Base-by-base conservation (phyloP, 2,888 invertebrate genomes). In the Volucella zonaria region DNA sequence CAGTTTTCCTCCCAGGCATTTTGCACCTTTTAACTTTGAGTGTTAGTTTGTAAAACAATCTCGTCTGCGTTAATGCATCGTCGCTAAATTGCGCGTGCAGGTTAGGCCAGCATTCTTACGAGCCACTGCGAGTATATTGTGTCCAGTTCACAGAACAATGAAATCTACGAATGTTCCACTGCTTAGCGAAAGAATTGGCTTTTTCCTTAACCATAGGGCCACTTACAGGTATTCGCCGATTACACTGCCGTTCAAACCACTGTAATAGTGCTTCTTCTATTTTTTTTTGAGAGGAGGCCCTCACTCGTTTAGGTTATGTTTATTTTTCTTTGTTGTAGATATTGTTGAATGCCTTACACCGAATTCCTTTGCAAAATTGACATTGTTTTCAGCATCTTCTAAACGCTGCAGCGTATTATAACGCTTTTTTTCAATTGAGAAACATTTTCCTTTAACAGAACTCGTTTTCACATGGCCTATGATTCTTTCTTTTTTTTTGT, bases 41-140 rank as follows among this genome's bases (percentile, higher is more conserved):
- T 23, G 64, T 64, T 15, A 51, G 14, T 64, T 64, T 51, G 51
- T 64, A 49, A 51, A 64, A 64, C 51, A 51, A 51, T 49, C 64
- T 18, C 18, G 49, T 64, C 51, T 51, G 64, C 51, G 4, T 64
- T 64, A 64, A 47, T 15, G 14, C 12, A 31, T 54, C 11, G 18
- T 43, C 59, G 2, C 59, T 59, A 42, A 59, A 59, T 59, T 15
- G 12, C 43, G 43, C 18, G 1, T 42, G 59, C 59, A 59, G 43
- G 15, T 10, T 43, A 14, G 18, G 12, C 62, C 38, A 62, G 47
- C 62, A 4, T 43, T 61, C 61, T 61, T 61, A 61, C 61, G 45
- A 61, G 18, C 61, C 11, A 45, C 61, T 18, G 18, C 18, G 18
- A 18, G 18, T 18, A 56, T 56, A 38, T 31, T 23, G 23, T 23